These are phyloP conservation scores for Pachypeltis micranthus DNA, from an alignment of 1,140 invertebrate genomes.

Conservation along the genomic window DNA sequence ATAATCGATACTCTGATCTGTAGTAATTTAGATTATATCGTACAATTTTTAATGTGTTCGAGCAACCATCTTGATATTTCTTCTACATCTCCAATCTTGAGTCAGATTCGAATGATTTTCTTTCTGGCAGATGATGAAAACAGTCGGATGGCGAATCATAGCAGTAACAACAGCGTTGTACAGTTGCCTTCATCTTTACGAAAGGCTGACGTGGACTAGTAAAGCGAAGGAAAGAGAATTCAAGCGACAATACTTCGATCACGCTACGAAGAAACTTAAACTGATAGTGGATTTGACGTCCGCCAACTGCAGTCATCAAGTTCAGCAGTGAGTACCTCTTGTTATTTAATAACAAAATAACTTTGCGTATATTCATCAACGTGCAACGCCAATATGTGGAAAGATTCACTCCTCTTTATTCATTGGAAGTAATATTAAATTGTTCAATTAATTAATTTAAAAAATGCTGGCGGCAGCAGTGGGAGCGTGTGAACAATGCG, in stretches of 20 bases:
- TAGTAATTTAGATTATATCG: too few species aligned
- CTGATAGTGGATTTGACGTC: constrained; percentile 97
- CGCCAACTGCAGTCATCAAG: constrained; percentile 97
- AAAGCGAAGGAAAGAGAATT: constrained; percentile 89
- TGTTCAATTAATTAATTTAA: too few species aligned
- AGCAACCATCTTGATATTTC: too few species aligned
- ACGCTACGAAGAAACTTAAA: constrained; percentile 86
- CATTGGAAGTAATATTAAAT: too few species aligned
- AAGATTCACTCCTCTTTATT: too few species aligned
- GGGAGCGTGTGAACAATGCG: too few species aligned
- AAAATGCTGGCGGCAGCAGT: too few species aligned
- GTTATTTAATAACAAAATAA: too few species aligned
- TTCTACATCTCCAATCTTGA: neutral
- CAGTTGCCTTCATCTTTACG: constrained; percentile 85
- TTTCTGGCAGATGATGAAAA: constrained; percentile 72
- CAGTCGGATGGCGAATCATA: constrained; percentile 94
- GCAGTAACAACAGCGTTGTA: constrained; percentile 74
- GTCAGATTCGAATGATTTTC: neutral
- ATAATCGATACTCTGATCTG: too few species aligned
- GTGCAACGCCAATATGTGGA: too few species aligned
- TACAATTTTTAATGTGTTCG: too few species aligned
- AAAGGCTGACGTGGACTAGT: constrained; percentile 95
- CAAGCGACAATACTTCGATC: constrained; percentile 91
- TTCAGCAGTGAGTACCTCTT: constrained; percentile 67
- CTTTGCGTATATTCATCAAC: too few species aligned